Conservation (phyloP, 2,888 invertebrate species). For the Calameuta filiformis region DNA sequence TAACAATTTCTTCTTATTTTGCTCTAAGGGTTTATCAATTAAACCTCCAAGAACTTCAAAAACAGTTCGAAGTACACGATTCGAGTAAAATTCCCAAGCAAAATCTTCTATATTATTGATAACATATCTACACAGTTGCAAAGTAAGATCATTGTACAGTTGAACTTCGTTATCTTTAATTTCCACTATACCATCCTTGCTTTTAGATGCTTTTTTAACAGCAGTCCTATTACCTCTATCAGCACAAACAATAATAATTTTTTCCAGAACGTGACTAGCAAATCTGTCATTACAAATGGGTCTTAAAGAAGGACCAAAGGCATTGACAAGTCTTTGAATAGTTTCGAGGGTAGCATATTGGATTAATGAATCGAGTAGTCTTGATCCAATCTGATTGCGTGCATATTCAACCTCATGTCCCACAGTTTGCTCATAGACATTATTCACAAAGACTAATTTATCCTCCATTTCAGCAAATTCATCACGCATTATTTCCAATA, state of each 20-base stretch:
- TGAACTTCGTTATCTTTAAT: constrained; percentile 49
- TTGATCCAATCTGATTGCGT: constrained; percentile 84
- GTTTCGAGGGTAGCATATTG: constrained; percentile 75
- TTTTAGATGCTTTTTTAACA: constrained; percentile 26
- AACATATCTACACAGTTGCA: constrained; percentile 80
- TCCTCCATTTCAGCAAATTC: constrained; percentile 78
- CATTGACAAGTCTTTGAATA: constrained; percentile 73
- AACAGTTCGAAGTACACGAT: constrained; percentile 79
- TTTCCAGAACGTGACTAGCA: constrained; percentile 84
- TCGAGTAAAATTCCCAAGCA: constrained; percentile 81
- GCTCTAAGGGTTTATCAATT: constrained; percentile 53
- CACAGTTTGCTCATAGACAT: constrained; percentile 79
- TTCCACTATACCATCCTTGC: constrained; percentile 26
- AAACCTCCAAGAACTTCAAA: constrained; percentile 79
- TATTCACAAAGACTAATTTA: constrained; percentile 78
- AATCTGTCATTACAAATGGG: constrained; percentile 80
- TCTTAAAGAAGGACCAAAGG: constrained; percentile 75
- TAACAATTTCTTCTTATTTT: constrained; percentile 27
- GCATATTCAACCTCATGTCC: constrained; percentile 78
- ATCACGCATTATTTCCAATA: constrained; percentile 77
- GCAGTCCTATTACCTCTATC: constrained; percentile 67
- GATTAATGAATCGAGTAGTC: constrained; percentile 80
- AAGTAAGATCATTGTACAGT: constrained; percentile 73
- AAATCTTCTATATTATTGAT: constrained; percentile 89
- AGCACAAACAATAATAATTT: constrained; percentile 72